Percentiles rank a stretch among this genome's conserved stretches.
Conservation (phyloP, 1,140 invertebrate species). For the Apis dorsata region DNA sequence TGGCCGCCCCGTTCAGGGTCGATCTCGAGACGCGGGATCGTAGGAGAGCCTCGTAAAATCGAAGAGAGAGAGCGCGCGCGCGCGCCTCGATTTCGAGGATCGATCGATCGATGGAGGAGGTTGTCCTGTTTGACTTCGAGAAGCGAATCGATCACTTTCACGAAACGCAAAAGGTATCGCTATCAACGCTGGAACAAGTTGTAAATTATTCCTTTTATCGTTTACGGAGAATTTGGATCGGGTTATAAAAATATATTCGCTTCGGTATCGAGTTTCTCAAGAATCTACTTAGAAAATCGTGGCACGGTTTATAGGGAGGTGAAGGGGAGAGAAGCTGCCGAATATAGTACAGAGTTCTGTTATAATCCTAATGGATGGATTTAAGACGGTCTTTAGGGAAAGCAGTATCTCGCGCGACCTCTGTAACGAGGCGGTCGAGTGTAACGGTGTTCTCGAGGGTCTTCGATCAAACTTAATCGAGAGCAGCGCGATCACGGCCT, state of each 20-base stretch:
- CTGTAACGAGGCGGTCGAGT: slow-evolving; percentile 42
- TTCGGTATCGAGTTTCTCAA: neutral
- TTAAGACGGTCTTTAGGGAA: neutral
- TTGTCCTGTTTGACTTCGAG: no score
- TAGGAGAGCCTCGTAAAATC: slow-evolving; percentile 52
- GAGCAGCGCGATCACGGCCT: slow-evolving; percentile 18
- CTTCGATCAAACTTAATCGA: slow-evolving; percentile 42
- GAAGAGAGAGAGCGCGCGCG: neutral
- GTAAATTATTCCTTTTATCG: neutral
- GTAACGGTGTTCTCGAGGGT: slow-evolving; percentile 31
- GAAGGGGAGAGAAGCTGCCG: neutral
- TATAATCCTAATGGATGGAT: slow-evolving; percentile 25
- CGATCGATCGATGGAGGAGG: neutral
- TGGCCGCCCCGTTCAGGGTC: slow-evolving; percentile 50
- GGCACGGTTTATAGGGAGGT: neutral
- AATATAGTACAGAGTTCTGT: slow-evolving; percentile 9
- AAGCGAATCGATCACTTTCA: no score
- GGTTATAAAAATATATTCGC: no score
- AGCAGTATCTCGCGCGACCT: slow-evolving; percentile 10
- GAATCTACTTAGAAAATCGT: neutral
- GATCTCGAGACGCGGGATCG: slow-evolving; percentile 47
- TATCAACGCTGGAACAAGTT: neutral
- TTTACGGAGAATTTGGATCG: neutral
- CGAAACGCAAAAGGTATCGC: neutral
- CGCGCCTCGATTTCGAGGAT: slow-evolving; percentile 14